phyloP scores from a whole-genome alignment of 2,888 invertebrate genomes.

The Limnephilus auricula region DNA sequence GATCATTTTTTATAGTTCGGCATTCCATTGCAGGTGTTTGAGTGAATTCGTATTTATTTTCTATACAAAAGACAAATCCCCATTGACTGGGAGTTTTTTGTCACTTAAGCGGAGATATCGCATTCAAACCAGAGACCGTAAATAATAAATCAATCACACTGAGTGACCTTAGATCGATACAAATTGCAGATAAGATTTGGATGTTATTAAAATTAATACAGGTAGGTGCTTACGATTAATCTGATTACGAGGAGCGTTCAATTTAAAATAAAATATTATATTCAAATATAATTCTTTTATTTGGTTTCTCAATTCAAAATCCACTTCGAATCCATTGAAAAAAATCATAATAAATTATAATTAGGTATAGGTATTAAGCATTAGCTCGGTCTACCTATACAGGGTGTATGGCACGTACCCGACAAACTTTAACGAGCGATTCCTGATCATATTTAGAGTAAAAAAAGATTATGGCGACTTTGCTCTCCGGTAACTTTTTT shows the following conservation, averaged over 20 bases:
- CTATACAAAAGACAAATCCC: slow-evolving; percentile 50
- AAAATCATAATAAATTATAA: no score
- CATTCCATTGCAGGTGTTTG: slow-evolving; percentile 61
- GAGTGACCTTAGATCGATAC: slow-evolving; percentile 39
- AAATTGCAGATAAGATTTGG: slow-evolving; percentile 27
- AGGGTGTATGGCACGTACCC: no score
- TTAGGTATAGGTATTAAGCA: no score
- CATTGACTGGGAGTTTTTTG: slow-evolving; percentile 60
- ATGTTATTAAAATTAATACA: slow-evolving; percentile 50
- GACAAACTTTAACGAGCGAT: no score
- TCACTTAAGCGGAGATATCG: slow-evolving; percentile 50
- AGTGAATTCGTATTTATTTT: background rate
- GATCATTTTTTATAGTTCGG: slow-evolving; percentile 28
- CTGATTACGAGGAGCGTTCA: slow-evolving; percentile 4
- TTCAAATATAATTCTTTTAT: no score
- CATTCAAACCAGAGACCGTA: slow-evolving; percentile 50
- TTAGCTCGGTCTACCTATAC: no score
- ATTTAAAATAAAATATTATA: no score
- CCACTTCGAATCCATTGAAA: no score
- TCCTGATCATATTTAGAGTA: no score
- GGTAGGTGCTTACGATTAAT: slow-evolving; percentile 11
- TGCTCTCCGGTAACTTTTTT: no score
- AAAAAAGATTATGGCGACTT: no score
- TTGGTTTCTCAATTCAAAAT: no score
- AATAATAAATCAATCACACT: slow-evolving; percentile 63